A percentile compares a stretch with the other conserved stretches of the same genome.
phyloP scores from a whole-genome alignment of 2,113 vertebrate species.

The Elephas maximus region DNA sequence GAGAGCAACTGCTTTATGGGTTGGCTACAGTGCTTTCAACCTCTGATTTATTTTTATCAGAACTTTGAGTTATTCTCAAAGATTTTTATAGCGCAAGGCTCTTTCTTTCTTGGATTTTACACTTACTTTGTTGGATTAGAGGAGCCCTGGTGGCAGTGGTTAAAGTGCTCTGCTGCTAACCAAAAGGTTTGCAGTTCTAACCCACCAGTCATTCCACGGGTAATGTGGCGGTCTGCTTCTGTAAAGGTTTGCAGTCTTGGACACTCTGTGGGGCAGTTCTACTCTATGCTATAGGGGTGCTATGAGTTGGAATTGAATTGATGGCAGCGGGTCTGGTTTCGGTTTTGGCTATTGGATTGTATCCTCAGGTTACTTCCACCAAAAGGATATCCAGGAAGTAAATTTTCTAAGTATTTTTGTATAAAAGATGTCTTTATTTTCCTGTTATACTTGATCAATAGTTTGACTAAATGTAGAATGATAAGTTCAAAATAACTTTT shows the following conservation, averaged over 20 bases:
- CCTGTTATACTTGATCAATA: slow-evolving; percentile 34
- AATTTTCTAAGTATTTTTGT: slow-evolving; percentile 49
- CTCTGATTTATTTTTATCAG: slow-evolving; percentile 74
- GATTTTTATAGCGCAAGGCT: slow-evolving; percentile 64
- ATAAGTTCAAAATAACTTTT: slow-evolving; percentile 20
- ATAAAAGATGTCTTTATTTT: slow-evolving; percentile 68
- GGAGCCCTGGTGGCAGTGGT: too few species aligned
- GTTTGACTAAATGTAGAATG: slow-evolving; percentile 64
- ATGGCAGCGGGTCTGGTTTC: too few species aligned
- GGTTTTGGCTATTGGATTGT: neutral
- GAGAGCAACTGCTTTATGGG: slow-evolving; percentile 51
- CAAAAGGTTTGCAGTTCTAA: too few species aligned
- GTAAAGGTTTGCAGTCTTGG: too few species aligned
- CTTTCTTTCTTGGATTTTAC: slow-evolving; percentile 65
- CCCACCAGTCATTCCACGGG: too few species aligned
- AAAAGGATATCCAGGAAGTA: slow-evolving; percentile 54
- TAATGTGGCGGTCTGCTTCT: too few species aligned
- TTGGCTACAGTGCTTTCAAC: slow-evolving; percentile 65
- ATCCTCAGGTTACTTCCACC: slow-evolving; percentile 72
- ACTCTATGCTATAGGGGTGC: too few species aligned
- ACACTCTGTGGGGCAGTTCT: too few species aligned
- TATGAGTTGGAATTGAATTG: too few species aligned
- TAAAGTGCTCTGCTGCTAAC: too few species aligned
- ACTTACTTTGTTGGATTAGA: slow-evolving; percentile 53
- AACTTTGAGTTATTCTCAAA: slow-evolving; percentile 61